Evolutionary conservation across 2,888 invertebrate species (phyloP), one percentile per base, ranked within the genome.

Genomic region (Dendrolimus houi): DNA sequence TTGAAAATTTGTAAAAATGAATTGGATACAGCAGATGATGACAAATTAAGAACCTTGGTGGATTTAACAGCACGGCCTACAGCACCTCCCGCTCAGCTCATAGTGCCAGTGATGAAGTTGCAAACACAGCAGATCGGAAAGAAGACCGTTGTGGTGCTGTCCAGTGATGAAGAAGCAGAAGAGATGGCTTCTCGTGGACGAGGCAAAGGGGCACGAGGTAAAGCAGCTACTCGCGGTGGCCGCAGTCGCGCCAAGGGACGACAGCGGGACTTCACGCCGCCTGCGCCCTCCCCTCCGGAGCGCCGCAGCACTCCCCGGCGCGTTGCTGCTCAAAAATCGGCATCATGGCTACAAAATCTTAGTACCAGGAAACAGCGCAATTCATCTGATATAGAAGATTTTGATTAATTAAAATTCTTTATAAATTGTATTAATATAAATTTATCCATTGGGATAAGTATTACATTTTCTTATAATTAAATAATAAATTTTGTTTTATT

Each of bases 271-370:
- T 52, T 60, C 68, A 59, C 63, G 74, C 64, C 79, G 75, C 75
- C 60, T 66, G 79, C 74, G 76, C 52, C 74, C 52, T 65, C 75
- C 12, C 62, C 70, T 12, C 78, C 61, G 67, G 81, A 75, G n/a
- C 79, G 85, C 68, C 86, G 86, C 59, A 82, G 86, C 68, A 85
- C 87, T 54, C 87, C 87, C 58, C 84, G 86, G 52, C 81, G 87
- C 54, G 65, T 79, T 47, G 87, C 87, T 52, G 83, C 85, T 7
- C 83, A 81, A 66, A 83, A 80, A 64, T 75, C 79, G 9, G 69
- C 69, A 53, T 71, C 77, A n/a, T 83, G 81, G 85, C 70, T 86
- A 55, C 83, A 86, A 63, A 82, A 66, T 60, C 67, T 74, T 8
- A 68, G 60, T 60, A 62, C 74, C 8, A 78, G 79, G 8, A 76